Conservation (phyloP, 2,888 invertebrate species). For the Dermolepida albohirtum region DNA sequence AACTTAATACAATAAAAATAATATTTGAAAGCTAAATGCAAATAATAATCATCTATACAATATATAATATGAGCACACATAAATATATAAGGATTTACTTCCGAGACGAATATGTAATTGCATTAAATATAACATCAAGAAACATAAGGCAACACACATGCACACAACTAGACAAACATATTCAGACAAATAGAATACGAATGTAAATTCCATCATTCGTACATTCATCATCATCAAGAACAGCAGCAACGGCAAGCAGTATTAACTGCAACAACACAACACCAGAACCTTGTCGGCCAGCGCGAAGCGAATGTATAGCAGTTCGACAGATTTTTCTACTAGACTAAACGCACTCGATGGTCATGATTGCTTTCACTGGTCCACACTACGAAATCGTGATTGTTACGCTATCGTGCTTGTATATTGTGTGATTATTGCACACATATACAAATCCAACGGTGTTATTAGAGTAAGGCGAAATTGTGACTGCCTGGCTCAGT, state of each 20-base stretch:
- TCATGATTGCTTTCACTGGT: constrained; percentile 11
- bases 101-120: too few relatives aligned
- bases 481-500: constrained; percentile 12
- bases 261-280: constrained; percentile 6
- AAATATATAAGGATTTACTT: too few relatives aligned
- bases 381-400: constrained; percentile 34
- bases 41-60: too few relatives aligned
- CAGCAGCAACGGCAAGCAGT: not conserved
- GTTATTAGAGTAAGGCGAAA: constrained; percentile 36
- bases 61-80: too few relatives aligned
- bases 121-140: too few relatives aligned
- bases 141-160: not conserved
- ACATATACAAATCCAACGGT: constrained; percentile 26
- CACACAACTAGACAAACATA: not conserved
- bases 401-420: constrained; percentile 23
- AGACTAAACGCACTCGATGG: not conserved
- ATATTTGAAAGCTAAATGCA: too few relatives aligned
- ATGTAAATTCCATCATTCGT: constrained; percentile 28
- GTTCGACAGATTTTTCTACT: not conserved
- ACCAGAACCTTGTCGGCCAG: not conserved
- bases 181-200: constrained; percentile 25
- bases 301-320: constrained; percentile 6
- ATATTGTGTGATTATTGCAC: constrained; percentile 33
- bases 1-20: too few relatives aligned
- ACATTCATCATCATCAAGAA: constrained; percentile 28